Evolutionary conservation across 2,113 vertebrate genomes (phyloP).

Genomic region (Sphaerodactylus townsendi): DNA sequence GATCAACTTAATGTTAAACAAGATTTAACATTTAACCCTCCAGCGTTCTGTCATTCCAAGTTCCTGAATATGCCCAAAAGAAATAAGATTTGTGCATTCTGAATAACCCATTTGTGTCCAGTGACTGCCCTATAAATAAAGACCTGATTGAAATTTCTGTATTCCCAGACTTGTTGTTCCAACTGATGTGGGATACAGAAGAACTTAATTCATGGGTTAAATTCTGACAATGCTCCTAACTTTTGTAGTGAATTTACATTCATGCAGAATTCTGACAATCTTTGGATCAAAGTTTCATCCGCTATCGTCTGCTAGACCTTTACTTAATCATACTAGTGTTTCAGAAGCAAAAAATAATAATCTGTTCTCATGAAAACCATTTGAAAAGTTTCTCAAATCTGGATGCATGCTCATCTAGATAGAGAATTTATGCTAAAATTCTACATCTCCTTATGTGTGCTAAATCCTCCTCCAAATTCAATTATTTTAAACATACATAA

Average conservation of each 20-base stretch:
- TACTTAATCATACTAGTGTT: not conserved
- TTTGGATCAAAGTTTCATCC: not conserved
- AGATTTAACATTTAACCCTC: too few relatives aligned
- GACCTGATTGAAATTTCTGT: not conserved
- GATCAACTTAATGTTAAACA: too few relatives aligned
- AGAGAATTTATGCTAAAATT: not conserved
- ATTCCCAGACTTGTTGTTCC: too few relatives aligned
- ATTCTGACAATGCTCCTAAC: not conserved
- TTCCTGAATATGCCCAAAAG: too few relatives aligned
- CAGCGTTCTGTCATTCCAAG: too few relatives aligned
- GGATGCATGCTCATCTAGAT: not conserved
- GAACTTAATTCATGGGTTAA: not conserved
- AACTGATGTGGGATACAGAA: not conserved
- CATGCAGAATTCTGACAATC: not conserved
- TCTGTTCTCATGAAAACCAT: not conserved
- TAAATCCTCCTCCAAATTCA: not conserved
- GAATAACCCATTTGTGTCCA: too few relatives aligned
- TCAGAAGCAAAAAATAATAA: not conserved
- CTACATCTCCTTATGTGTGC: not conserved
- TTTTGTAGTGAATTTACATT: not conserved
- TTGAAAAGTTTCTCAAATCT: not conserved
- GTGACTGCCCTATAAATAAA: not conserved
- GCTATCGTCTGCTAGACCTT: not conserved
- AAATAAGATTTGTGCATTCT: too few relatives aligned
- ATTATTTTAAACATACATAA: not conserved